Evolutionary conservation across 2,888 invertebrate genomes (phyloP), one percentile per base, ranked within the genome.

Genomic region (Dicroscelio sp.): DNA sequence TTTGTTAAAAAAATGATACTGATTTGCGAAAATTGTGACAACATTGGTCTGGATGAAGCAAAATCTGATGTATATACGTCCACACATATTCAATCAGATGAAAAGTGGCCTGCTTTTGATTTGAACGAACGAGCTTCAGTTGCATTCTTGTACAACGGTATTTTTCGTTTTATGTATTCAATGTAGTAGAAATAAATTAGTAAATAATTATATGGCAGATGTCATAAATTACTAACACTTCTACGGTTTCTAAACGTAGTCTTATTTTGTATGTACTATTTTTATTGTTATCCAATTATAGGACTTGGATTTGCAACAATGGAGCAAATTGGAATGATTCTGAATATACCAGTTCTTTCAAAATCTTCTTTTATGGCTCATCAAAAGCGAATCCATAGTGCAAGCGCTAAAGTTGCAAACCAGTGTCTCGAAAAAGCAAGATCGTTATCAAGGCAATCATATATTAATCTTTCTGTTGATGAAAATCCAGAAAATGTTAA

Each of bases 401-500:
- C 55, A 55, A 6, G 55, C 55, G n/a, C n/a, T 6, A 55, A 55
- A 55, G n/a, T 55, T 55, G 55, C 23, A 55, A 55, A 55, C 17
- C 55, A 69, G n/a, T 69, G 35, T 69, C 69, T 69, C 27, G 31
- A 69, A 69, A 69, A 69, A 38, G 69, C 69, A 38, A 69, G 69
- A 69, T 69, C 25, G 1, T 27, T n/a, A 69, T 35, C 35, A 8
- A 69, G 27, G 27, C 35, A 69, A 38, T 31, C 23, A 33, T 65
- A 65, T 65, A 23, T n/a, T n/a, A 33, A 65, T 65, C n/a, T 65
- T n/a, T 65, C 65, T 4, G n/a, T 65, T 65, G 65, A 65, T 31
- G 31, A 30, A 30, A 33, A 8, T 65, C 20, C 65, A 65, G 43
- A 43, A 14, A 43, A 43, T 14, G 43, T 43, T 14, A 65, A 6